Evolutionary conservation across 2,797 vertebrate species (phyloP).

Genomic region (Microhierax caerulescens): DNA sequence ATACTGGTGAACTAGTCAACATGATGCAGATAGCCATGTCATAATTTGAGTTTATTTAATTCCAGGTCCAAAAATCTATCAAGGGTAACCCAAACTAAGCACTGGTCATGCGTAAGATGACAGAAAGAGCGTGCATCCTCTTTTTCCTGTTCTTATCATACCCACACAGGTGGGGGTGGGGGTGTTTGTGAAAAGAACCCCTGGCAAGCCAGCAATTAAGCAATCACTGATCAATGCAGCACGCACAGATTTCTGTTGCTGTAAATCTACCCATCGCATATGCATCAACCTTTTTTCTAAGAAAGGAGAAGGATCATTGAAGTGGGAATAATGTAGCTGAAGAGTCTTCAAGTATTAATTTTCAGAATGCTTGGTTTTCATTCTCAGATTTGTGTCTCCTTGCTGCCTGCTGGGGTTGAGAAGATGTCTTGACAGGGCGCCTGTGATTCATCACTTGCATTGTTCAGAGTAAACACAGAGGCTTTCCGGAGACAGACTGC

Average conservation of each 20-base stretch:
- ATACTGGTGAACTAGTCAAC: not conserved
- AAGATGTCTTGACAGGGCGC: not conserved
- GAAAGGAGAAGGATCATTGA: not conserved
- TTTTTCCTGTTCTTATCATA: not conserved
- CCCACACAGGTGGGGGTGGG: fast-evolving
- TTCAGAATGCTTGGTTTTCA: not conserved
- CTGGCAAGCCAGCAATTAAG: not conserved
- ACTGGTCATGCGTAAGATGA: fast-evolving
- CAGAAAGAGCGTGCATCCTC: not conserved
- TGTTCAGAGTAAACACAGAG: not conserved
- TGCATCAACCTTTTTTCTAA: not conserved
- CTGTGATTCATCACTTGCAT: not conserved
- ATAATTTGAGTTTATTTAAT: not conserved
- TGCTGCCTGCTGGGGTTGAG: not conserved
- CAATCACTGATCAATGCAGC: not conserved
- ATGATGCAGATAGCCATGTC: not conserved
- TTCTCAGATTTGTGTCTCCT: not conserved
- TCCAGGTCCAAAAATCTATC: not conserved
- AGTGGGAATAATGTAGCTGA: not conserved
- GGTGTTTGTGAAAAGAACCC: not conserved
- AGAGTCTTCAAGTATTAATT: not conserved
- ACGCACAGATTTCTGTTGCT: not conserved
- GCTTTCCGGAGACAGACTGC: not conserved
- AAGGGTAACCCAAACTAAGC: not conserved
- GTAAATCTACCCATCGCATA: not conserved